These are phyloP conservation scores for Centropus unirufus DNA, from an alignment of 2,113 vertebrate genomes.

Conservation along the genomic window DNA sequence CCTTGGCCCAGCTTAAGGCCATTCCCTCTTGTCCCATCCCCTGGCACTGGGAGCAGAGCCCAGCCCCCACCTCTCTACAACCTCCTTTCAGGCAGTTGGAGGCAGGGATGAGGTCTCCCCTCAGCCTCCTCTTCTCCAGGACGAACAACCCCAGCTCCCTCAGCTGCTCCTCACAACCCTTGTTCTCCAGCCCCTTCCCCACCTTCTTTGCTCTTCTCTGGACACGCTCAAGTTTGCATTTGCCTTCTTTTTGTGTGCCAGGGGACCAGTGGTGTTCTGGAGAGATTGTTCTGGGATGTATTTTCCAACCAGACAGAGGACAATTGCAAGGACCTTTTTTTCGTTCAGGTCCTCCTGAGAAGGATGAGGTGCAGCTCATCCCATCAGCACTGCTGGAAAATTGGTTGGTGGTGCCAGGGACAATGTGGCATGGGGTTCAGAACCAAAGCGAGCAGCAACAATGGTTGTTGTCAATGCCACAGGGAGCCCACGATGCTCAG, in stretches of 20 bases:
- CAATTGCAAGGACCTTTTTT: neutral
- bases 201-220: too few species aligned
- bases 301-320: neutral
- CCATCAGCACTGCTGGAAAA: rapidly evolving
- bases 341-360: neutral
- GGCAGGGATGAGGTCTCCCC: too few species aligned
- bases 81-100: too few species aligned
- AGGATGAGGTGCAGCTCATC: neutral
- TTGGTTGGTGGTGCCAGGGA: neutral
- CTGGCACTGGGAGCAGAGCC: too few species aligned
- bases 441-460: rapidly evolving
- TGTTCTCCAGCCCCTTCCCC: too few species aligned
- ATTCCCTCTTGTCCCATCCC: too few species aligned
- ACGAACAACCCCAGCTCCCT: too few species aligned
- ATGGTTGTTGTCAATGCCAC: neutral
- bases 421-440: too few species aligned
- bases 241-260: constrained; percentile 43
- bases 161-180: too few species aligned
- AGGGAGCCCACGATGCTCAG: neutral
- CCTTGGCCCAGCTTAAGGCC: too few species aligned
- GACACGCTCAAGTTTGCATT: neutral
- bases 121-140: too few species aligned
- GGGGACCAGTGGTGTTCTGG: neutral
- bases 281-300: neutral
- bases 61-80: too few species aligned